Percentiles rank a stretch among this genome's conserved stretches.
Conservation (phyloP, 2,888 invertebrate genomes). For the Amorpha juglandis region DNA sequence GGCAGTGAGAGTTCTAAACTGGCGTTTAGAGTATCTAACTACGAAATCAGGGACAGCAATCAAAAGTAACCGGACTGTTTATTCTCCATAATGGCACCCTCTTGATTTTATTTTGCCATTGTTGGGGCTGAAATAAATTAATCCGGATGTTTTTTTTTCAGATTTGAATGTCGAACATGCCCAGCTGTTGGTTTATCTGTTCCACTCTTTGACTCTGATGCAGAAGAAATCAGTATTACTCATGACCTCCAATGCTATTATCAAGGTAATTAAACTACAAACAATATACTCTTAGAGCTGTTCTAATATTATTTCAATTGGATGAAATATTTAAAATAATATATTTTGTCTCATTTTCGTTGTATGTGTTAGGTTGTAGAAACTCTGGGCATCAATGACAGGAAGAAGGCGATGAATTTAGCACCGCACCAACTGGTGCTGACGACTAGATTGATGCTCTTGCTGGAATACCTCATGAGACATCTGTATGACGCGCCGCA, state of each 20-base stretch:
- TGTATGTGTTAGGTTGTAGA: slow-evolving; percentile 66
- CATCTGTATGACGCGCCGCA: slow-evolving; percentile 97
- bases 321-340: not conserved
- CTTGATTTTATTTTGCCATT: not conserved
- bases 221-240: slow-evolving; percentile 97
- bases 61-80: too few species aligned
- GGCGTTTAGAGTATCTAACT: too few species aligned
- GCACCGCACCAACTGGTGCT: slow-evolving; percentile 89
- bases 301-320: too few species aligned
- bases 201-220: slow-evolving; percentile 97
- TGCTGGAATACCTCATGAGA: slow-evolving; percentile 97
- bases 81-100: too few species aligned
- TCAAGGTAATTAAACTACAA: slow-evolving; percentile 60
- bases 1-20: too few species aligned
- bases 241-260: slow-evolving; percentile 89
- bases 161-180: slow-evolving; percentile 98
- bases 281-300: too few species aligned
- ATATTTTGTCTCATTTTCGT: not conserved
- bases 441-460: slow-evolving; percentile 91
- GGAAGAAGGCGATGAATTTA: slow-evolving; percentile 64
- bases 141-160: slow-evolving; percentile 60
- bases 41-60: too few species aligned
- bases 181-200: slow-evolving; percentile 95
- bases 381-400: slow-evolving; percentile 71
- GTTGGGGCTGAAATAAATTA: not conserved